A percentile compares a stretch with the other conserved stretches of the same genome.
phyloP scores from a whole-genome alignment of 1,140 invertebrate genomes.

The Aphelinus atriplicis region DNA sequence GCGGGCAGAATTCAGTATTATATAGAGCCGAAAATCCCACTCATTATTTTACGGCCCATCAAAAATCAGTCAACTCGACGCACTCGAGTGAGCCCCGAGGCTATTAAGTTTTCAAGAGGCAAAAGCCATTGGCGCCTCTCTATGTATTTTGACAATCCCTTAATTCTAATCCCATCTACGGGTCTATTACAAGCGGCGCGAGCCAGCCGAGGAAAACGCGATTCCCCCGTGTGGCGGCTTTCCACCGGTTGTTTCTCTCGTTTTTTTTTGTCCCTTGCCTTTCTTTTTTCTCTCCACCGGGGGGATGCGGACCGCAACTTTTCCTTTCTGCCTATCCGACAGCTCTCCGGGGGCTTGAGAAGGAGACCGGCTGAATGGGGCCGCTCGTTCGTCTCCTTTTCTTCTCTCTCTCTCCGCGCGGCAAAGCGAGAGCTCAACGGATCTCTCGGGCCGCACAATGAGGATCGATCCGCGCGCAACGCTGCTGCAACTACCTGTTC shows the following conservation, averaged over 20 bases:
- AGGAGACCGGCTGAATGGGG: constrained; percentile 18
- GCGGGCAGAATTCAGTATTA: too few relatives aligned
- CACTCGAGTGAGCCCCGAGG: not conserved
- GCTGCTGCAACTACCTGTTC: constrained; percentile 40
- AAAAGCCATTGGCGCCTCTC: not conserved
- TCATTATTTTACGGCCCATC: not conserved
- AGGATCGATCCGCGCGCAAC: constrained; percentile 34
- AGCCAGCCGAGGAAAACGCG: constrained; percentile 13
- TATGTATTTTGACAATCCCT: constrained; percentile 19
- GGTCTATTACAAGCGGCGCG: not conserved
- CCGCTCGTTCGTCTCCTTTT: not conserved
- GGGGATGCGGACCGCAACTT: not conserved
- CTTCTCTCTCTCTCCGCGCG: not conserved
- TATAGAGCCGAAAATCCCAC: not conserved
- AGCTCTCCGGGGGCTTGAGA: not conserved
- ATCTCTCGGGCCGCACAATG: constrained; percentile 28
- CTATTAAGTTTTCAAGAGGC: constrained; percentile 20
- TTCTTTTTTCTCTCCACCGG: not conserved
- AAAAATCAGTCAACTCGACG: constrained; percentile 2
- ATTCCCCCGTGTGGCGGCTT: constrained; percentile 23
- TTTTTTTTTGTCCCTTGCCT: too few relatives aligned
- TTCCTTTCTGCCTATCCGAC: not conserved
- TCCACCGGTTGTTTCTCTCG: constrained; percentile 8
- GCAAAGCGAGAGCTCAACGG: not conserved
- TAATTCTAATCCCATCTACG: constrained; percentile 25